Evolutionary conservation across 2,888 invertebrate species (phyloP), one percentile per base, ranked within the genome.

Genomic region (Trypoxylon attenuatum): DNA sequence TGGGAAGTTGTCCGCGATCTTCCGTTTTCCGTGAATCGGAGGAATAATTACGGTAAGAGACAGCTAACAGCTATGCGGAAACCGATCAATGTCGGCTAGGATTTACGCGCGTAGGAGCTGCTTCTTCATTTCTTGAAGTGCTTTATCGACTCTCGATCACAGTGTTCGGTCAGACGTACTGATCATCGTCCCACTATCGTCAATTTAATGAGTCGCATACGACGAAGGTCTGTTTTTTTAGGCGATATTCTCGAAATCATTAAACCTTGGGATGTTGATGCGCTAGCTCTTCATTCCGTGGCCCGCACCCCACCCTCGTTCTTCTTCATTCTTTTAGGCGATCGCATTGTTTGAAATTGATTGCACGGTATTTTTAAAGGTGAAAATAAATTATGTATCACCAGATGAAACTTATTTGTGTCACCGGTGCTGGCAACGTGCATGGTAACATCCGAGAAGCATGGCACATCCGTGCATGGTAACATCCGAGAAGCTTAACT

Each of bases 271-370:
- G 61, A 45, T 51, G 71, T 49, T 64, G 54, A 55, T 45, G 62
- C 62, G 49, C 62, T 61, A 64, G 49, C 56, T 59, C 45, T 38
- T 60, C 45, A 56, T 47, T 53, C 43, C 64, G 53, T 71, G 76
- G 65, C 71, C 69, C 65, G 65, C 72, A n/a, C n/a, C n/a, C 73
- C 73, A 72, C 75, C 62, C 54, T 63, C 63, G 60, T 73, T 72
- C 66, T 59, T 58, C 58, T 38, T 43, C 46, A 58, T 67, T 70
- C 58, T 68, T 47, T 66, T 53, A 55, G 70, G 63, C 70, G 70
- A 58, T 70, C 67, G 67, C 62, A 73, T 73, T 73, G 62, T 73
- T 63, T 69, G 61, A 57, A 55, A 57, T 63, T 61, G 69, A 58
- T 72, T 57, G 56, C 61, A 61, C 55, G 51, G 61, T 68, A 68